Evolutionary conservation across 1,140 invertebrate species (phyloP).

Genomic region (Drosophila mojavensis): DNA sequence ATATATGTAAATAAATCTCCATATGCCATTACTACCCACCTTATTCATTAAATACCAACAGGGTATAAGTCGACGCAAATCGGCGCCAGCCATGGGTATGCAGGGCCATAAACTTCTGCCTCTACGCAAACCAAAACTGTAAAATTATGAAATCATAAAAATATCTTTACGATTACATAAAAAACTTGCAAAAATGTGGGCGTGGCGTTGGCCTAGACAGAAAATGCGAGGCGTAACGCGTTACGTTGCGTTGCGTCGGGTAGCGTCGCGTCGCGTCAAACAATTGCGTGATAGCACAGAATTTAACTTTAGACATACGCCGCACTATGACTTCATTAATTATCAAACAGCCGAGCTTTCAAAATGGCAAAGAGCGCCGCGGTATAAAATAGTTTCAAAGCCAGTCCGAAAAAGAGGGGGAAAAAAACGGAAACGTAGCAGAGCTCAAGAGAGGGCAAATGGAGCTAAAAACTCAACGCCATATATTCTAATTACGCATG

Average conservation of each 20-base stretch:
- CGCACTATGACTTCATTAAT: conserved; percentile 76
- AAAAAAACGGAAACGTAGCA: neutral
- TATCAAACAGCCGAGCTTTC: conserved; percentile 65
- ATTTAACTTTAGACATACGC: conserved; percentile 73
- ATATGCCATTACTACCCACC: neutral
- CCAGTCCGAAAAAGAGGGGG: conserved; percentile 10
- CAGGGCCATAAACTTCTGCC: conserved; percentile 62
- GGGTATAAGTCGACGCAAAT: conserved; percentile 26
- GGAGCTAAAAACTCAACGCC: conserved; percentile 47
- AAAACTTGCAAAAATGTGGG: conserved; percentile 71
- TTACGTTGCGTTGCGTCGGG: neutral
- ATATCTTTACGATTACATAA: conserved; percentile 83
- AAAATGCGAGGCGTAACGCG: conserved; percentile 7
- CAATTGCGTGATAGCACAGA: conserved; percentile 78
- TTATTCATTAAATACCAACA: neutral
- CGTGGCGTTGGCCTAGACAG: conserved; percentile 46
- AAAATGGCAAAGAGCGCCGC: conserved; percentile 56
- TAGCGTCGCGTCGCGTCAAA: conserved; percentile 16
- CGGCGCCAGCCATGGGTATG: conserved; percentile 28
- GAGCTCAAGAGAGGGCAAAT: conserved; percentile 2
- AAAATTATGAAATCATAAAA: conserved; percentile 83
- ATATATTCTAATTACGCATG: conserved; percentile 75
- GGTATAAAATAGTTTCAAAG: conserved; percentile 42
- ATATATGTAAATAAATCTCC: no score
- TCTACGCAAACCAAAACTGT: conserved; percentile 58